Evolutionary conservation across 2,113 vertebrate species (phyloP), one percentile per base, ranked within the genome.

Genomic region (Clarias macrocephalus): DNA sequence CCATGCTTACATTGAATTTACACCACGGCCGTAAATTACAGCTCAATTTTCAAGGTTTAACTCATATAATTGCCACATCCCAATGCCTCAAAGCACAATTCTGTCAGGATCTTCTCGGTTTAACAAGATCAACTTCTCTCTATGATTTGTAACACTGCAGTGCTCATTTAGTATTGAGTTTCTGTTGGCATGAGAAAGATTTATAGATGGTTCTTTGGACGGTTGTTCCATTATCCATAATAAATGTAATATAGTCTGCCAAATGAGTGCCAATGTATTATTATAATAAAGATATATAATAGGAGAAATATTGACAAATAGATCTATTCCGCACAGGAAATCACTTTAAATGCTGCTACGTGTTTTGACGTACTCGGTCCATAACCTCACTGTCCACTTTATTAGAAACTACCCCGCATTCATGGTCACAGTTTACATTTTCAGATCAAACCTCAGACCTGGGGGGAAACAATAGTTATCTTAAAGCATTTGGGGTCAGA

Each of bases 141-240:
- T 75, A 33, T 80, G 56, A 80, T 80, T 56, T 80, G 77, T 59
- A 59, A 33, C 33, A 57, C 56, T 80, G 77, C 77, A 59, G 5
- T 80, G 52, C 54, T 80, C 56, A 28, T 80, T 80, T 80, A 48
- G 56, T 80, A 59, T 80, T 80, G 52, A 59, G 59, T 60, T 80
- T 59, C 77, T 60, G 56, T 33, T 56, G 77, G 77, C 77, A 21
- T 80, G 56, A 82, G 65, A 63, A 37, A 48, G 59, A 65, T 82
- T 66, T 66, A 82, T 82, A 82, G 62, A 82, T 82, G 13, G 12
- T 28, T 66, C 37, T 66, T 48, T 5, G 81, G 42, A 52, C 21
- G 81, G 81, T 5, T 82, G 25, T 82, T 82, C 23, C 12, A 82
- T 82, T 65, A 82, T 63, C 12, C 33, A 48, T n/a, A 82, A 82